Evolutionary conservation across 64 coral and sea anemone species (phyloP), one percentile per base, ranked within the genome.

Genomic region (Actinia equina): DNA sequence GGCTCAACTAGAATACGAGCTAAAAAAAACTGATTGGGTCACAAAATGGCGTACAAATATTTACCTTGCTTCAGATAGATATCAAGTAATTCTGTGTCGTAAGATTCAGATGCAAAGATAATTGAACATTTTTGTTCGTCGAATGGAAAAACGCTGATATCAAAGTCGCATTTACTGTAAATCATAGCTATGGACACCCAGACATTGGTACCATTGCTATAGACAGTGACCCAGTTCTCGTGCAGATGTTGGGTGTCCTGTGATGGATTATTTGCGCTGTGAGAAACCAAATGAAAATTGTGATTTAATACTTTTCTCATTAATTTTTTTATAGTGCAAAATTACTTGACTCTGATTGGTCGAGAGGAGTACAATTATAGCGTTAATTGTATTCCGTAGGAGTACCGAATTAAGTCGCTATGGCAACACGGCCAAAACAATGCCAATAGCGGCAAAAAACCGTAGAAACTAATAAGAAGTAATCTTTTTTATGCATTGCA

Each of bases 141-240:
- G 62, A 91, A 91, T 30, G 89, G 89, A 43, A 91, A 91, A 77
- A 51, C 44, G 26, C 76, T 78, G 19, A 91, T 86, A 42, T 91
- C 83, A 22, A 91, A 85, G 30, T 86, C 59, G 54, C 89, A 91
- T 30, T 85, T 61, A 16, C 89, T 91, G 49, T 86, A 69, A 15
- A 86, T 76, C 56, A 91, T 91, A 4, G 82, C 83, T 9, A 84
- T 76, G 17, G 89, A 71, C 89, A 91, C 85, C 89, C 89, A 91
- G 14, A 84, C 71, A 76, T 91, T 86, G 20, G 84, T 91, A 10
- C 89, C 89, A 77, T 91, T 84, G 44, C 43, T 85, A 53, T 74
- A 86, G 51, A 91, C 10, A 63, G 83, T 52, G 3, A 81, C 78
- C 78, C 78, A 81, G 17, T 52, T 52, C 44, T 81, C 49, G 16